These are phyloP conservation scores for Arctocebus calabarensis DNA, from an alignment of 2,797 vertebrate genomes.

Conservation along the genomic window DNA sequence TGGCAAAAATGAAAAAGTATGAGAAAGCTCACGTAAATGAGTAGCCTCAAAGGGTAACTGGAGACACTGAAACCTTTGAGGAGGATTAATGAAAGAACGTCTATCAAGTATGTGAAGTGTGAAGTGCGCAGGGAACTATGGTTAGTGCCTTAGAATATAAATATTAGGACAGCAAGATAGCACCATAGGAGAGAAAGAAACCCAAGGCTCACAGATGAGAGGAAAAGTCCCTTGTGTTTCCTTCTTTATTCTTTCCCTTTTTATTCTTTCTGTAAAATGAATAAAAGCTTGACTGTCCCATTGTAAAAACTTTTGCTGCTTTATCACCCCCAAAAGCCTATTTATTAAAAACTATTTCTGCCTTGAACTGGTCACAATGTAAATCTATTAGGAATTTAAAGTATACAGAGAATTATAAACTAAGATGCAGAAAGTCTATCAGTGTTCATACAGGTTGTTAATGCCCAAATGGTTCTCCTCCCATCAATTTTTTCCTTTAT, in stretches of 20 bases:
- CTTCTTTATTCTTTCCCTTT: too few relatives aligned
- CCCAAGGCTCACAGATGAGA: background rate
- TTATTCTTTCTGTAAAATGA: too few relatives aligned
- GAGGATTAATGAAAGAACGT: background rate
- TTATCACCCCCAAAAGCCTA: too few relatives aligned
- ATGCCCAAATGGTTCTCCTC: too few relatives aligned
- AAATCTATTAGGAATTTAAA: background rate
- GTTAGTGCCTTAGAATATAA: background rate
- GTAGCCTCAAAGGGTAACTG: rapidly evolving
- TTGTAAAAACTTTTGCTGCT: background rate
- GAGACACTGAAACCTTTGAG: background rate
- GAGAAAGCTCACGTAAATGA: background rate
- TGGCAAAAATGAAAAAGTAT: background rate
- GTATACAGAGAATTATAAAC: background rate
- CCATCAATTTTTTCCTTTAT: background rate
- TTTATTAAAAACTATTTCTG: background rate
- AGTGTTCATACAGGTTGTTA: background rate
- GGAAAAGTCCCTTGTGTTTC: background rate
- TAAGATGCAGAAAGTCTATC: background rate
- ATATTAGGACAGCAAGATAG: background rate
- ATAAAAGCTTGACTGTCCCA: background rate
- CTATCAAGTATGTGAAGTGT: background rate
- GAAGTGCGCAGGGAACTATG: background rate
- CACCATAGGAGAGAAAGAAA: rapidly evolving
- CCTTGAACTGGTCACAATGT: background rate